phyloP scores from a whole-genome alignment of 2,797 vertebrate genomes.

The Gorsachius magnificus region DNA sequence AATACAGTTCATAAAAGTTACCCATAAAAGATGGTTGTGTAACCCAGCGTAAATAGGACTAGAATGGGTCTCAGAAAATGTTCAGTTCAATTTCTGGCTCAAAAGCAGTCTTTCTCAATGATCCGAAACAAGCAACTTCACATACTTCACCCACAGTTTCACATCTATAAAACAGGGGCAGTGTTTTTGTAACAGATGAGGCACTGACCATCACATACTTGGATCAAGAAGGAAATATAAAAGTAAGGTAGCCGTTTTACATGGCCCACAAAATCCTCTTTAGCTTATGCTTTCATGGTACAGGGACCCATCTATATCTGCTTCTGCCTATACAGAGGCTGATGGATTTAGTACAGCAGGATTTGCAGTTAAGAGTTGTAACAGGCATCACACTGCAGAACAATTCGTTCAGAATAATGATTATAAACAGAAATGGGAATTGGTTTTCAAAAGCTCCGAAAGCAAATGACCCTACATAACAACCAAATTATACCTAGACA shows the following conservation, averaged over 20 bases:
- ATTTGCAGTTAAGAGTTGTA: not conserved
- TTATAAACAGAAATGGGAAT: not conserved
- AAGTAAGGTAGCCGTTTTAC: not conserved
- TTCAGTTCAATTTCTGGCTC: not conserved
- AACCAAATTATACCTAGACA: not conserved
- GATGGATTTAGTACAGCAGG: not conserved
- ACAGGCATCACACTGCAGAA: not conserved
- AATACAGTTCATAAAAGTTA: not conserved
- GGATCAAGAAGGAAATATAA: not conserved
- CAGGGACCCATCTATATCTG: not conserved
- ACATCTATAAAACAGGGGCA: not conserved
- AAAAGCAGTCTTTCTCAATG: not conserved
- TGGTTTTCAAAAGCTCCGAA: not conserved
- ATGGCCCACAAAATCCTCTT: not conserved
- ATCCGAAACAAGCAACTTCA: not conserved
- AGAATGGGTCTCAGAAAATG: not conserved
- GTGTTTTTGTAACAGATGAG: not conserved
- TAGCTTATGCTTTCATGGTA: not conserved
- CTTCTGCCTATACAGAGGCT: not conserved
- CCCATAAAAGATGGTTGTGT: not conserved
- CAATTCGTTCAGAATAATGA: not conserved
- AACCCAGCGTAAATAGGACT: not conserved
- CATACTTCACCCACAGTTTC: not conserved
- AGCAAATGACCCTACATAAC: not conserved
- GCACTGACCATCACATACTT: not conserved